Conservation (phyloP, 1,140 invertebrate species). For the Oscheius sp. region DNA sequence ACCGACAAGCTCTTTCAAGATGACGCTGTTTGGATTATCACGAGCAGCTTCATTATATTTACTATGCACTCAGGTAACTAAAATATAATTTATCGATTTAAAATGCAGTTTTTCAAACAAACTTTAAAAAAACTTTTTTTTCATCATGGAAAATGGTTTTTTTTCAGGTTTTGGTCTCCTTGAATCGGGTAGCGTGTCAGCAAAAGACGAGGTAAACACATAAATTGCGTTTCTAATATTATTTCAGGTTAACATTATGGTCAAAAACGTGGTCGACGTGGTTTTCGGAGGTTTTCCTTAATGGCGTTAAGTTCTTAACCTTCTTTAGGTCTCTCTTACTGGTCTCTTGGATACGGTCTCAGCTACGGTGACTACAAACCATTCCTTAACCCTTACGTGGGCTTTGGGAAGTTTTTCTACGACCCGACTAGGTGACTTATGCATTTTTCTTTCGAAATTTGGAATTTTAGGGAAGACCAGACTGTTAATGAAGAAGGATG, state of each 20-base stretch:
- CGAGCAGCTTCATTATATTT: conserved; percentile 88
- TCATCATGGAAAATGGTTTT: neutral
- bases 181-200: conserved; percentile 83
- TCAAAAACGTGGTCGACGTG: conserved; percentile 89
- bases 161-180: conserved; percentile 79
- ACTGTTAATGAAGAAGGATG: conserved; percentile 49
- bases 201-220: conserved; percentile 90
- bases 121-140: neutral
- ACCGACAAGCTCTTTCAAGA: conserved; percentile 64
- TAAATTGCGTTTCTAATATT: too few species aligned
- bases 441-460: conserved; percentile 7
- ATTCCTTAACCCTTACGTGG: conserved; percentile 70
- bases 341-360: conserved; percentile 86
- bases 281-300: conserved; percentile 70
- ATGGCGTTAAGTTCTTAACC: neutral
- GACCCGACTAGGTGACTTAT: conserved; percentile 53
- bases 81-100: too few species aligned
- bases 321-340: conserved; percentile 75
- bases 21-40: conserved; percentile 86
- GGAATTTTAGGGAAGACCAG: conserved; percentile 11
- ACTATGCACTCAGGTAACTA: conserved; percentile 86
- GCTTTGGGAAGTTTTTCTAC: conserved; percentile 66
- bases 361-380: conserved; percentile 73
- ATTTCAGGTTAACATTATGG: conserved; percentile 93
- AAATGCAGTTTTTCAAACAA: neutral